Percentiles rank a stretch among this genome's conserved stretches.
Evolutionary conservation across 1,140 invertebrate genomes (phyloP).

Genomic region (Asbolus verrucosus): DNA sequence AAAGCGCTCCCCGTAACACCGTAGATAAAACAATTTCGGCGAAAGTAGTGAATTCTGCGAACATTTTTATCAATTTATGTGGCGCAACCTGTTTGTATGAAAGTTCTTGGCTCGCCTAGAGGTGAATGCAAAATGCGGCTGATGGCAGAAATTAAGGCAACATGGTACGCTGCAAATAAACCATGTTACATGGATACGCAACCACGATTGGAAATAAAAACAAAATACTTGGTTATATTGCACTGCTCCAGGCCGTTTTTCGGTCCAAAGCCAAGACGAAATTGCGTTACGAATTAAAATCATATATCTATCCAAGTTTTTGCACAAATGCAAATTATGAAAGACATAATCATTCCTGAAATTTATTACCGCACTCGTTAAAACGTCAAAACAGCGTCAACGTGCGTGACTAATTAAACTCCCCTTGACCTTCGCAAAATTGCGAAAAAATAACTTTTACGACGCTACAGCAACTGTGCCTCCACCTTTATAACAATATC

Average conservation of each 20-base stretch:
- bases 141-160: constrained; percentile 57
- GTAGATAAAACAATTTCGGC: constrained; percentile 42
- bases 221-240: constrained; percentile 52
- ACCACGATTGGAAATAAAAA: constrained; percentile 56
- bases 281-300: constrained; percentile 17
- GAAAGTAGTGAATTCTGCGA: constrained; percentile 28
- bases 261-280: constrained; percentile 24
- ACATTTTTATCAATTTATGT: constrained; percentile 34
- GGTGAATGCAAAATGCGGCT: constrained; percentile 53
- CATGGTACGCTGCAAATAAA: constrained; percentile 54
- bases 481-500: neutral
- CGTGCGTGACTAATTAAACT: constrained; percentile 16
- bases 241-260: constrained; percentile 47
- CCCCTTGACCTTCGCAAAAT: constrained; percentile 3
- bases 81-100: constrained; percentile 42
- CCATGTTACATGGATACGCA: constrained; percentile 54
- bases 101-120: constrained; percentile 49
- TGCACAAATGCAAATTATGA: neutral
- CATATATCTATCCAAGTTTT: neutral
- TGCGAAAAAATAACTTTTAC: constrained; percentile 8
- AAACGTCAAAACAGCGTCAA: constrained; percentile 6
- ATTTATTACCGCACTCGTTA: constrained; percentile 1
- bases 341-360: neutral
- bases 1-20: neutral
- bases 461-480: neutral